phyloP scores from a whole-genome alignment of 2,888 invertebrate species.

The Masnerella sp. region DNA sequence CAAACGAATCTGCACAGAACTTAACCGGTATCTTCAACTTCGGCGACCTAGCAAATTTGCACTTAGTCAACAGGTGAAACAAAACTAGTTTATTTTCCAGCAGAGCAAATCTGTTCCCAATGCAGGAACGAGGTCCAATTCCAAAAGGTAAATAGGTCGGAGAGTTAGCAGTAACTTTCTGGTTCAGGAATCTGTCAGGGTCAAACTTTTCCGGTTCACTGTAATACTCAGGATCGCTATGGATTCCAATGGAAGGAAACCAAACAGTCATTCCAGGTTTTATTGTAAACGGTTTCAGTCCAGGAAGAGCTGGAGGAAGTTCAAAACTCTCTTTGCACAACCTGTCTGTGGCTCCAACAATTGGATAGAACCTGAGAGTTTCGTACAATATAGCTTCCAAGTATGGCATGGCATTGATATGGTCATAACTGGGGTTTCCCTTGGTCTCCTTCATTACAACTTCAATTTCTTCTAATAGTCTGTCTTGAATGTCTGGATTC shows the following conservation, averaged over 20 bases:
- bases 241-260: slow-evolving; percentile 15
- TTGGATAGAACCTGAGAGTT: slow-evolving; percentile 62
- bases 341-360: slow-evolving; percentile 77
- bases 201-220: too few species aligned
- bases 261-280: slow-evolving; percentile 70
- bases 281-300: slow-evolving; percentile 59
- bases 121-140: slow-evolving; percentile 72
- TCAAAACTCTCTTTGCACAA: slow-evolving; percentile 76
- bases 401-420: slow-evolving; percentile 66
- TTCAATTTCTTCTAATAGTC: slow-evolving; percentile 68
- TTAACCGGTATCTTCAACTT: slow-evolving; percentile 59
- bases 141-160: slow-evolving; percentile 74
- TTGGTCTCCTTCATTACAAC: slow-evolving; percentile 46
- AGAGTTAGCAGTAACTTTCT: slow-evolving; percentile 65
- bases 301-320: slow-evolving; percentile 50
- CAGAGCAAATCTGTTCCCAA: slow-evolving; percentile 67
- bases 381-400: slow-evolving; percentile 70
- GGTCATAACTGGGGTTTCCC: slow-evolving; percentile 64
- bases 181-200: slow-evolving; percentile 75
- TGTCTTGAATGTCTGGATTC: slow-evolving; percentile 65
- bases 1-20: not conserved
- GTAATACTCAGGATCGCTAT: slow-evolving; percentile 11
- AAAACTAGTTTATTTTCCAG: slow-evolving; percentile 34
- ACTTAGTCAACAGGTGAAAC: slow-evolving; percentile 62
- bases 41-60: slow-evolving; percentile 56